A percentile compares a stretch with the other conserved stretches of the same genome.
phyloP scores from a whole-genome alignment of 2,888 invertebrate genomes.

The Lysandra bellargus region DNA sequence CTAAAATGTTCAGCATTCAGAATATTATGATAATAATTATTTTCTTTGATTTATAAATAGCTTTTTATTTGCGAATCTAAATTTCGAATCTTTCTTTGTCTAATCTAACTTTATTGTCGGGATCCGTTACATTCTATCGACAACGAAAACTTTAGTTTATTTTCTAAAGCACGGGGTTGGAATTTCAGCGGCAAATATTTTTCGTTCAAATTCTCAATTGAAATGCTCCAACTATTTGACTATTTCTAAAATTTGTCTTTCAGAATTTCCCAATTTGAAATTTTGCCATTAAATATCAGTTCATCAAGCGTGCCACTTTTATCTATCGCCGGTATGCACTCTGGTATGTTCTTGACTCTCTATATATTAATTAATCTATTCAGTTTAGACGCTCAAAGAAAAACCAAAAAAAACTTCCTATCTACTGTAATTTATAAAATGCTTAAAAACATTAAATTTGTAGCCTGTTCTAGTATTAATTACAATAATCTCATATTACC shows the following conservation, averaged over 20 bases:
- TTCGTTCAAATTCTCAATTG: neutral
- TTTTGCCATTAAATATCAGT: neutral
- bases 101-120: neutral
- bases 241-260: constrained; percentile 14
- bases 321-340: neutral
- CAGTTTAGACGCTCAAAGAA: neutral
- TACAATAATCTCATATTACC: no score
- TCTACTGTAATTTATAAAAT: neutral
- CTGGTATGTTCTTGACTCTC: neutral
- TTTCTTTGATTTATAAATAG: neutral
- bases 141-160: neutral
- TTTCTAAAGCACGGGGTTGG: neutral
- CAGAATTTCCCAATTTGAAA: neutral
- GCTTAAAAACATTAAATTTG: neutral
- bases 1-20: no score
- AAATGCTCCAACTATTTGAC: neutral
- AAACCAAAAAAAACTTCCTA: neutral
- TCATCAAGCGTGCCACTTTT: neutral
- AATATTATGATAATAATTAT: no score
- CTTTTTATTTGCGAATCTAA: neutral
- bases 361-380: neutral
- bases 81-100: neutral
- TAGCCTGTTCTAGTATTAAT: no score
- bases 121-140: neutral
- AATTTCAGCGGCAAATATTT: neutral